Conservation (phyloP, 2,797 vertebrate species). For the Alectoris magna region DNA sequence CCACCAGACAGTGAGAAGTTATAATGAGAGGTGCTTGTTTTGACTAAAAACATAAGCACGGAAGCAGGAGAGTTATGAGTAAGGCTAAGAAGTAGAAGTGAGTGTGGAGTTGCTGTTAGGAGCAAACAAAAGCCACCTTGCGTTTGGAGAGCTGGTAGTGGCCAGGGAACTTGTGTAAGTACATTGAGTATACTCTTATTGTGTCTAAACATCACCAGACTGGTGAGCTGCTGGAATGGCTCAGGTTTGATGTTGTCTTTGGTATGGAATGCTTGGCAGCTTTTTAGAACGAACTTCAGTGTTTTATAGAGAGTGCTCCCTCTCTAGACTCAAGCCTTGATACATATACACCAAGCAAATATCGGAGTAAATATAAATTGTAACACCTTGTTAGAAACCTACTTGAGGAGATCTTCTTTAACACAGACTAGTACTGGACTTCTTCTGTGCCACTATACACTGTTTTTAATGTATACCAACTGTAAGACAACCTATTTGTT, state of each 20-base stretch:
- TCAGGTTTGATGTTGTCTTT: background rate
- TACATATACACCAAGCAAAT: accelerated
- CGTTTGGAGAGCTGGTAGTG: background rate
- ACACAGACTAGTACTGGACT: background rate
- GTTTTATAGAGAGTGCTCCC: background rate
- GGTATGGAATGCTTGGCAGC: background rate
- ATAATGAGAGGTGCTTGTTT: background rate
- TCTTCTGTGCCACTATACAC: accelerated
- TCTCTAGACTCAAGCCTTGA: background rate
- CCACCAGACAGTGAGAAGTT: background rate
- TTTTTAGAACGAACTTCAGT: background rate
- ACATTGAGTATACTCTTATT: background rate
- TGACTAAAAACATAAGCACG: background rate
- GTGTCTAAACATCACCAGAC: background rate
- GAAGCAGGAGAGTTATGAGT: background rate
- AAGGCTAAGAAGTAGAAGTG: background rate
- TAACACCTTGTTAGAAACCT: background rate
- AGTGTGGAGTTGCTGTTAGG: background rate
- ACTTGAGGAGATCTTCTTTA: background rate
- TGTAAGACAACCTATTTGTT: accelerated
- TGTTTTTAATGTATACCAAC: background rate
- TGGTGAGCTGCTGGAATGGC: background rate
- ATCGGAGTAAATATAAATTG: background rate
- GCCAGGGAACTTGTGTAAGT: background rate
- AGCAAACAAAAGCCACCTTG: background rate